Evolutionary conservation across 1,140 invertebrate species (phyloP), one percentile per base, ranked within the genome.

Genomic region (Apis laboriosa): DNA sequence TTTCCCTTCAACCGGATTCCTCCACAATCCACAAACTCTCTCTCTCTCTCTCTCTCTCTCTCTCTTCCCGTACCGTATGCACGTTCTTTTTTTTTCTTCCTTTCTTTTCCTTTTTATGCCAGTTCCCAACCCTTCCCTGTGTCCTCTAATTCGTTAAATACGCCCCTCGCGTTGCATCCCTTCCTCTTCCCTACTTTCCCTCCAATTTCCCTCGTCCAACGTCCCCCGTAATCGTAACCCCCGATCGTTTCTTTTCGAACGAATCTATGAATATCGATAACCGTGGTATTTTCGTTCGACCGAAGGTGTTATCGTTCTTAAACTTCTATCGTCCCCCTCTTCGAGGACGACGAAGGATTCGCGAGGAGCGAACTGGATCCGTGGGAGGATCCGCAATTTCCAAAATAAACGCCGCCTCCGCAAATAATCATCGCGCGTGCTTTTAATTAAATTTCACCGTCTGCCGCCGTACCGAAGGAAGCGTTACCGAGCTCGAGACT

Each of bases 391-490:
- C 5, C 77, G 88, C 93, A 94, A 94, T 94, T 94, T 94, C 93
- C 93, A 94, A 94, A 94, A 94, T 94, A 94, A 94, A 94, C 90
- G 84, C 87, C 89, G 84, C 86, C 90, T 93, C 91, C 84, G 92
- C 92, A 94, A 94, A 94, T 94, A 94, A 94, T 94, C 93, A 94
- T 94, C 91, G 92, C 92, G 93, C 93, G 91, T 93, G 93, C 93
- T 94, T 94, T 94, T 93, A 94, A 94, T 94, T 94, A 94, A 94
- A 92, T 94, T 93, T 84, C 91, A 85, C 90, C 91, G 92, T 92
- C 90, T 90, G 87, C 86, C 89, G 90, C 76, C 80, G 60, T 77
- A 64, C 82, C 77, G 67, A 24, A 24, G 24, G 77, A 58, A 83
- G 49, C 86, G 80, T 73, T 77, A 81, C 86, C 85, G 84, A 89